Base-by-base conservation (phyloP, 1,140 invertebrate species). In the Diorhabda carinulata region DNA sequence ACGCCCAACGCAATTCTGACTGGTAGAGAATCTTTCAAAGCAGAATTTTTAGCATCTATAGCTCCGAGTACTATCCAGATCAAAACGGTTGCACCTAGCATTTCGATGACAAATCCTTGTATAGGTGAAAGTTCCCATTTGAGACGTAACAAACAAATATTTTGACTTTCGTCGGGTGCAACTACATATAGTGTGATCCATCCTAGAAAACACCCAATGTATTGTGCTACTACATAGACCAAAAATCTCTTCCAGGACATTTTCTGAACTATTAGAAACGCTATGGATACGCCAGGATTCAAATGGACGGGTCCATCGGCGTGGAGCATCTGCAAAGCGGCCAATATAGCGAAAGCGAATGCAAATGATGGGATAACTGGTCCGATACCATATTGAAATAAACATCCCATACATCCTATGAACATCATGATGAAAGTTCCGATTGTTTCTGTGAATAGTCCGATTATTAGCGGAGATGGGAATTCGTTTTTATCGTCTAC, bases 21-120 rank as follows among this genome's bases (percentile, higher is more conserved):
- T 8, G 25, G 43, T n/a, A 66, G 25, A 25, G 64, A 66, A 9
- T 66, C 64, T 10, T 10, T 43, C 9, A 47, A 43, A 58, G 41
- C 3, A 1, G 2, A 0, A 10, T 66, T 66, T 44, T 58, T 43
- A 0, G 0, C 41, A 10, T 58, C 52, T 10, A 45, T n/a, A 40
- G 64, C 64, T 41, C 64, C 57, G 3, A 43, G 41, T n/a, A 66
- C 57, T 8, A 45, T 25, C 41, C 52, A n/a, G 8, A 66, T 44
- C 9, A 66, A 43, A 43, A 66, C 43, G 3, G 43, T 8, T 5
- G 10, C n/a, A 2, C 41, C 40, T 5, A 58, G 4, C 8, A 59
- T 56, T 57, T 66, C 64, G 40, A 66, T 7, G 5, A 59, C 41
- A 25, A 66, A 66, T 4, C 56, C 64, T 59, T 66, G 64, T 4